Evolutionary conservation across 2,113 vertebrate species (phyloP), one percentile per base, ranked within the genome.

Genomic region (Nicator chloris): DNA sequence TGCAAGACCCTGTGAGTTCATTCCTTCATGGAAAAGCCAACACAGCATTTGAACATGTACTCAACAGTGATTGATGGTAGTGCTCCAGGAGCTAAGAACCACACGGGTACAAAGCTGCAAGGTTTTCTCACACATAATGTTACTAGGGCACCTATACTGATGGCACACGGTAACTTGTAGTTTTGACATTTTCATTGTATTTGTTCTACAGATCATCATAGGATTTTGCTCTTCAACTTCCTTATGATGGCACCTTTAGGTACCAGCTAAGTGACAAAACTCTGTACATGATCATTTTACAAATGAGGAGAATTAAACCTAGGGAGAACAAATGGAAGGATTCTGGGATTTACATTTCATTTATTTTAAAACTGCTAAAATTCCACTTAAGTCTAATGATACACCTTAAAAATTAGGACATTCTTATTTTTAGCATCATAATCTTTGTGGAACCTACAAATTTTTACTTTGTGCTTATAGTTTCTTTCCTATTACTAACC

Each of bases 31-130:
- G 37, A 78, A 90, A 92, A 93, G 33, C 10, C 66, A 77, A 28
- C 31, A 65, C 12, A 51, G 15, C 6, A 2, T 61, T 80, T 61
- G 37, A 70, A 24, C 53, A n/a, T 11, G 39, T 15, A 71, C 54
- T 53, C 40, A 44, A 19, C 0, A 0, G 26, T 53, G 49, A 39
- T 2, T 61, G 54, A 37, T n/a, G 5, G n/a, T 50, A 39, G 31
- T 30, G 57, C 17, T 65, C 39, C n/a, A 35, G 44, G 31, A 86
- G 19, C 44, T 19, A 37, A 65, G 63, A 82, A 57, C 23, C 13
- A 68, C 72, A 49, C 0, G 1, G 47, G 35, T 49, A 60, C 26
- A 56, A 65, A 54, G 23, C 22, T 72, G 33, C 53, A 86, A 56
- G 20, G 37, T 65, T 82, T 82, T 64, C 44, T 65, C 73, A 53